Conservation (phyloP, 2,888 invertebrate genomes). For the Lepidocyrtoides sp. region DNA sequence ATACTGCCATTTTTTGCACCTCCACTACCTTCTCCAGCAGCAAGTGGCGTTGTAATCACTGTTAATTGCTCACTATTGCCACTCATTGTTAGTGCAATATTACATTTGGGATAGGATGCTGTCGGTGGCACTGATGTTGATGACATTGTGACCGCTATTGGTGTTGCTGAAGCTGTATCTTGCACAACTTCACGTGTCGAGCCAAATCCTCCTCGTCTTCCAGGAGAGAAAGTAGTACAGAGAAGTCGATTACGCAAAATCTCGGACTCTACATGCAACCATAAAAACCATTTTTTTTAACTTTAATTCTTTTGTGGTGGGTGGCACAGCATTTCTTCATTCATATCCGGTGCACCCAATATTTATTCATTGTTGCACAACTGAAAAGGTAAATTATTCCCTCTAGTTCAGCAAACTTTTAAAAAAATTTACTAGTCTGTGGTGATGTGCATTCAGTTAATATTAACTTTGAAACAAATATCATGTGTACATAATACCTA, state of each 20-base stretch:
- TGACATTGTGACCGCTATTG: neutral
- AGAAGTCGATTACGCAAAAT: slow-evolving; percentile 62
- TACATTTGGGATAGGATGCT: slow-evolving; percentile 62
- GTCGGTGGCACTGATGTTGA: neutral
- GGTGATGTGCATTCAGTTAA: too few species aligned
- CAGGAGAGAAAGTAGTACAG: slow-evolving; percentile 22
- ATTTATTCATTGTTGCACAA: neutral
- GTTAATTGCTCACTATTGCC: slow-evolving; percentile 62
- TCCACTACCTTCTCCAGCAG: slow-evolving; percentile 24
- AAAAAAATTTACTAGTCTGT: too few species aligned
- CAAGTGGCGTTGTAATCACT: slow-evolving; percentile 48
- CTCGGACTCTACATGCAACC: slow-evolving; percentile 42
- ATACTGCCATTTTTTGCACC: neutral
- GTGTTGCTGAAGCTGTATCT: neutral
- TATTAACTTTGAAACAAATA: neutral
- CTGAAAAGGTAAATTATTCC: too few species aligned
- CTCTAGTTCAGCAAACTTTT: neutral
- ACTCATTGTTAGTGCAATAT: slow-evolving; percentile 60
- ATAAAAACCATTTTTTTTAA: too few species aligned
- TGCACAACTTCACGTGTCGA: neutral
- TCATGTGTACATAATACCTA: too few species aligned
- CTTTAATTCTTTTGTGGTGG: too few species aligned
- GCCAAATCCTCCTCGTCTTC: slow-evolving; percentile 14
- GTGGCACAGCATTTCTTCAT: neutral
- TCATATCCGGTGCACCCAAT: too few species aligned